Base-by-base conservation (phyloP, 2,113 vertebrate species). In the Labeo catla region DNA sequence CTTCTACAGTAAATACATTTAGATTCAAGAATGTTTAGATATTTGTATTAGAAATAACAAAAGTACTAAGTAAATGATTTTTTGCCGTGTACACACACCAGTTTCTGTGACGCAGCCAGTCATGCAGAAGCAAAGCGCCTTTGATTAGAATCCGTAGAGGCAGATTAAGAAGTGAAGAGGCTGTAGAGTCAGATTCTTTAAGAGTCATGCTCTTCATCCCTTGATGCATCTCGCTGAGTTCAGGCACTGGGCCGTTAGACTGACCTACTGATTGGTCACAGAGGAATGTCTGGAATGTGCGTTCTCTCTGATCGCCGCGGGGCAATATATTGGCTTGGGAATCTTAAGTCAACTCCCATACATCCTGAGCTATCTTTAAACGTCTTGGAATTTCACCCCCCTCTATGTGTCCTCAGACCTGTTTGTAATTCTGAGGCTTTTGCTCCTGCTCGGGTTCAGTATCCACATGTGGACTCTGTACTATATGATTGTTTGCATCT, bases 321-420 rank as follows among this genome's bases (percentile, higher is more conserved):
- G 87, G 84, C 66, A 79, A 77, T 70, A 65, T 86, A 77, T 59
- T 74, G 81, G 63, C 65, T 88, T 86, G 87, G 87, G 87, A 86
- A 86, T 88, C 82, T 83, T 70, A 82, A 86, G 81, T 84, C 74
- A 84, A 86, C 57, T 84, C 68, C 85, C 85, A 84, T 84, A 86
- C 85, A 86, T 89, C 87, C 87, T 89, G 76, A 61, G 76, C 81
- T 86, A 84, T 89, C 85, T 86, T 89, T 89, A 65, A 83, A 81
- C 74, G 23, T 76, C 88, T 87, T 85, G 86, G 88, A 89, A 87
- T 86, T 80, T 39, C 7, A 21, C 68, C 73, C 84, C n/a, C 43
- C 43, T 65, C 19, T 52, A n/a, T 19, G 47, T 73, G 76, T 87
- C 83, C 86, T 85, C 39, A 81, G 85, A 88, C 85, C 85, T 86